phyloP scores from a whole-genome alignment of 2,797 vertebrate genomes.

The Microctenopoma stevenorrisi region DNA sequence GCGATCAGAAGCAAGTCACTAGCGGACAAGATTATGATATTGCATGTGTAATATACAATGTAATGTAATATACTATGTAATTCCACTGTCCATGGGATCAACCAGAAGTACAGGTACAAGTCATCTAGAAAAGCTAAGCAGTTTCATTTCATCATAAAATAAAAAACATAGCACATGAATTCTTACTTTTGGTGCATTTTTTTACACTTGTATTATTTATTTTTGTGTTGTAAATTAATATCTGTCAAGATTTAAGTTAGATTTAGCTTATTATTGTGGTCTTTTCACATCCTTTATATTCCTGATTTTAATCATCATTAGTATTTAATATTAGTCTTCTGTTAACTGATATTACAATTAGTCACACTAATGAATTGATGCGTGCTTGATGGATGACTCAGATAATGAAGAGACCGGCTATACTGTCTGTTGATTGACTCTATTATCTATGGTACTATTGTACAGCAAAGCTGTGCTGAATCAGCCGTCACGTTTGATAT shows the following conservation, averaged over 20 bases:
- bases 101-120: not conserved
- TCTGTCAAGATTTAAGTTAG: too few relatives aligned
- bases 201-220: not conserved
- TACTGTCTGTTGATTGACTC: not conserved
- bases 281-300: not conserved
- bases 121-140: slow-evolving; percentile 2
- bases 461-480: not conserved
- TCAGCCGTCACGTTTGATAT: not conserved
- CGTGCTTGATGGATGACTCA: slow-evolving; percentile 3
- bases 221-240: not conserved
- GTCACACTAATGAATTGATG: not conserved
- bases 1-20: not conserved
- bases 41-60: not conserved
- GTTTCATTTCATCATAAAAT: too few relatives aligned
- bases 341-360: slow-evolving; percentile 4
- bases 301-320: not conserved
- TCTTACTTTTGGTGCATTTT: too few relatives aligned
- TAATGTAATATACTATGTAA: not conserved
- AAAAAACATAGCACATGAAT: too few relatives aligned
- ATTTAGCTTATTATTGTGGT: too few relatives aligned
- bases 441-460: too few relatives aligned
- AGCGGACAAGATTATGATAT: not conserved
- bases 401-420: not conserved
- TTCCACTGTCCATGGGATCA: not conserved
- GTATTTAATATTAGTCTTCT: not conserved